Evolutionary conservation across 1,140 invertebrate species (phyloP), one percentile per base, ranked within the genome.

Genomic region (Heliconius eleuchia): DNA sequence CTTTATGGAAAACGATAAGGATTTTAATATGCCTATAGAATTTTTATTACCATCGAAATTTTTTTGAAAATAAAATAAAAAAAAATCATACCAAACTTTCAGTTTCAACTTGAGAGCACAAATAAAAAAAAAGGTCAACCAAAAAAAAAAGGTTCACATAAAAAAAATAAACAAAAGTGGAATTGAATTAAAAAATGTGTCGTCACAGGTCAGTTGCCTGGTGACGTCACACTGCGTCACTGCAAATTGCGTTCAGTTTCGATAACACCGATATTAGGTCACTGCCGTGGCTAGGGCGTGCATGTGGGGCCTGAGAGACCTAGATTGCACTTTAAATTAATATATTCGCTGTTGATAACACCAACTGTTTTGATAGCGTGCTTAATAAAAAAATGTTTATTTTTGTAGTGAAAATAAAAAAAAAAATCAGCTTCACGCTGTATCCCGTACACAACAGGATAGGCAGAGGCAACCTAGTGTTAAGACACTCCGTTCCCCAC

Each of bases 231-330:
- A 57, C 71, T 71, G 57, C 78, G 83, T 83, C 83, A 87, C 83
- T 66, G 71, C 80, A 75, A 78, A 80, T 77, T 80, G 71, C 77
- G 79, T 80, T 74, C 79, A 80, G 77, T 83, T 83, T 83, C 78
- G 57, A 76, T 75, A 77, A 77, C 78, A 71, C 34, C 80, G 86
- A 89, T 88, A 88, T 84, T 87, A 73, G 85, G 86, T 87, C 88
- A 88, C 86, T 88, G 86, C 77, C 85, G 82, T 82, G 79, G 77
- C 71, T 73, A 77, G 76, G 76, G 55, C 76, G 52, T 77, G 46
- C 71, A 42, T 52, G 50, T 52, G 30, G 13, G 42, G 42, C 13
- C 42, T 46, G 42, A 3, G 70, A 42, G 70, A 77, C 70, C 76
- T 71, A 77, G 46, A 52, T 30, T 55, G 73, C 1, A 57, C 4